phyloP scores from a whole-genome alignment of 2,797 vertebrate genomes.

The Poecilia gillii region DNA sequence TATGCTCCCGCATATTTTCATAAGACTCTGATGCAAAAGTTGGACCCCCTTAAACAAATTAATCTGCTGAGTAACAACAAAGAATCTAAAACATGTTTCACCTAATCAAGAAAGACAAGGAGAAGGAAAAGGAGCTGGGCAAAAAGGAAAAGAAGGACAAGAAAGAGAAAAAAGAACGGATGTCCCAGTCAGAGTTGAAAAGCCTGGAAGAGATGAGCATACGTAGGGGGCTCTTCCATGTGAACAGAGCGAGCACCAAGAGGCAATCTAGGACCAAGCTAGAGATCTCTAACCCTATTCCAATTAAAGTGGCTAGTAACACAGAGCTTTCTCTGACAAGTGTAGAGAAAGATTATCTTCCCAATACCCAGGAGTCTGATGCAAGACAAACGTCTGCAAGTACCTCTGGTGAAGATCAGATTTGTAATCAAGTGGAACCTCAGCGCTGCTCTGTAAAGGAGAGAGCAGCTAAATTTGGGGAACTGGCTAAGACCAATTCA shows the following conservation, averaged over 20 bases:
- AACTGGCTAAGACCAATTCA: constrained; percentile 86
- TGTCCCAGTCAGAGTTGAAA: constrained; percentile 82
- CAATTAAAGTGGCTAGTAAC: constrained; percentile 92
- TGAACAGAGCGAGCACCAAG: constrained; percentile 89
- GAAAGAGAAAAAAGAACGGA: constrained; percentile 82
- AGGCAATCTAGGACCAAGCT: constrained; percentile 87
- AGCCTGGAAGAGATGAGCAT: constrained; percentile 93
- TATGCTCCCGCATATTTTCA: constrained; percentile 3
- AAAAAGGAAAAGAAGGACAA: constrained; percentile 81
- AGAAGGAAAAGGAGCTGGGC: constrained; percentile 71
- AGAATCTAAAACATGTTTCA: constrained; percentile 76
- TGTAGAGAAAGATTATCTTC: constrained; percentile 80
- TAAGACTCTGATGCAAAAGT: constrained; percentile 7
- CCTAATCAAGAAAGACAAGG: constrained; percentile 83
- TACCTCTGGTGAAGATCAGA: constrained; percentile 85
- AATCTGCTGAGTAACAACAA: constrained; percentile 6
- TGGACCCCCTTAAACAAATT: constrained; percentile 7
- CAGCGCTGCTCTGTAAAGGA: constrained; percentile 89
- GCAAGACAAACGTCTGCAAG: constrained; percentile 79
- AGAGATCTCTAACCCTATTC: constrained; percentile 97
- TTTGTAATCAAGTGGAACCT: constrained; percentile 69
- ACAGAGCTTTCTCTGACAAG: constrained; percentile 87
- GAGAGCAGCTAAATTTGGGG: constrained; percentile 89
- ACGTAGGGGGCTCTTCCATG: constrained; percentile 92
- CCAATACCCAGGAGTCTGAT: constrained; percentile 79